phyloP scores from a whole-genome alignment of 2,888 invertebrate species.

The Acanthosepion esculentum region DNA sequence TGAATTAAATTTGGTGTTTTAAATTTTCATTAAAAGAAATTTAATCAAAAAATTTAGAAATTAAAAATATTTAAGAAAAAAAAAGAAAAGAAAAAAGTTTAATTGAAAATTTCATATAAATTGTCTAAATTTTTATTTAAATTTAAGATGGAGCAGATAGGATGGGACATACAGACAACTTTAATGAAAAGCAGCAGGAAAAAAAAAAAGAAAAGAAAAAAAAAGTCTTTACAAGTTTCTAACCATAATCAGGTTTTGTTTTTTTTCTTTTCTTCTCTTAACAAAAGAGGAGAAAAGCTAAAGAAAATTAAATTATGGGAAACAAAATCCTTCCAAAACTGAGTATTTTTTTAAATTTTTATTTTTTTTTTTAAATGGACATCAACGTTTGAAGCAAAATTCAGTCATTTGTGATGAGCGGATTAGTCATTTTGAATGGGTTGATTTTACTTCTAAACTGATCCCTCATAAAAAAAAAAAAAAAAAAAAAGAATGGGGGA shows the following conservation, averaged over 20 bases:
- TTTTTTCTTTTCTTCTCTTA: not conserved
- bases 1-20: not conserved
- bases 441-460: not conserved
- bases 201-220: not conserved
- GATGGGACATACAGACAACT: not conserved
- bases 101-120: not conserved
- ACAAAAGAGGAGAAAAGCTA: not conserved
- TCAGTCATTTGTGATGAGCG: not conserved
- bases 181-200: not conserved
- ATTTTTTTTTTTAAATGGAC: not conserved
- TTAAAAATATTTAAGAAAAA: not conserved
- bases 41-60: not conserved
- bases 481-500: not conserved
- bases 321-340: not conserved
- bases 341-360: not conserved
- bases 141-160: not conserved
- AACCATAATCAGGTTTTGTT: not conserved
- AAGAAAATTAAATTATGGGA: not conserved
- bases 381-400: not conserved
- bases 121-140: too few species aligned
- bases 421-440: not conserved
- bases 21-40: not conserved
- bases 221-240: not conserved
- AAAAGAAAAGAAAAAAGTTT: too few species aligned
- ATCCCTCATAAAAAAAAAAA: not conserved